Percentiles rank a stretch among this genome's conserved stretches.
These are phyloP conservation scores for Amphimedon queenslandica DNA, from an alignment of 37 sponge, comb jelly and placozoan species.

Conservation along the genomic window DNA sequence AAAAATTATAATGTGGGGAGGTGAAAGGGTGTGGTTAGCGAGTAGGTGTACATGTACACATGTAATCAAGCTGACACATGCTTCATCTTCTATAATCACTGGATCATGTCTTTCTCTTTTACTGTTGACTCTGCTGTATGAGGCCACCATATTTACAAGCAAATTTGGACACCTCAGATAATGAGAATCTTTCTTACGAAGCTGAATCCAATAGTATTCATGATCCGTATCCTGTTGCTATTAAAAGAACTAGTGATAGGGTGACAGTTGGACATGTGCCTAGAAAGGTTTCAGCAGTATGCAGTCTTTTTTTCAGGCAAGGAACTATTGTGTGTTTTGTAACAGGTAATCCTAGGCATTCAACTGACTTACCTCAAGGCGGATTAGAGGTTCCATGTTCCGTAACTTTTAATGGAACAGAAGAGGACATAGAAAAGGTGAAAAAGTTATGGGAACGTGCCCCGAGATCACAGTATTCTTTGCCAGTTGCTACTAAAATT, in stretches of 20 bases:
- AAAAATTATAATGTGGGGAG: not conserved
- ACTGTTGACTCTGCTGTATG: constrained; percentile 9
- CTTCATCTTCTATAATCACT: not conserved
- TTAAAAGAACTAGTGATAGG: not conserved
- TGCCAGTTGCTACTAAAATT: constrained; percentile 1
- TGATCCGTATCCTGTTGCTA: constrained; percentile 44
- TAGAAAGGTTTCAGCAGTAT: constrained; percentile 25
- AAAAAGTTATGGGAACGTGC: constrained; percentile 5
- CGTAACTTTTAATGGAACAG: constrained; percentile 19
- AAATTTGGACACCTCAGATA: constrained; percentile 18
- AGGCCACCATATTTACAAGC: constrained; percentile 27
- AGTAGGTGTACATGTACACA: not conserved
- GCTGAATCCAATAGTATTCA: constrained; percentile 12
- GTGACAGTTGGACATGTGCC: constrained; percentile 37
- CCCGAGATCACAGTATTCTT: not conserved
- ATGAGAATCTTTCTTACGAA: constrained; percentile 23
- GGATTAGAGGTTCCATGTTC: constrained; percentile 42
- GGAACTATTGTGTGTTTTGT: constrained; percentile 25
- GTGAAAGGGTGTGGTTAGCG: not conserved
- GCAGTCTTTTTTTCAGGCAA: constrained; percentile 21
- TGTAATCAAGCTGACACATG: not conserved
- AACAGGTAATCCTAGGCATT: constrained; percentile 6
- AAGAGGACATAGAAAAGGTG: constrained; percentile 9
- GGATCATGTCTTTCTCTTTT: not conserved
- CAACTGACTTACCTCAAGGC: constrained; percentile 43